Evolutionary conservation across 2,113 vertebrate species (phyloP), one percentile per base, ranked within the genome.

Genomic region (Hemiprocne comata): DNA sequence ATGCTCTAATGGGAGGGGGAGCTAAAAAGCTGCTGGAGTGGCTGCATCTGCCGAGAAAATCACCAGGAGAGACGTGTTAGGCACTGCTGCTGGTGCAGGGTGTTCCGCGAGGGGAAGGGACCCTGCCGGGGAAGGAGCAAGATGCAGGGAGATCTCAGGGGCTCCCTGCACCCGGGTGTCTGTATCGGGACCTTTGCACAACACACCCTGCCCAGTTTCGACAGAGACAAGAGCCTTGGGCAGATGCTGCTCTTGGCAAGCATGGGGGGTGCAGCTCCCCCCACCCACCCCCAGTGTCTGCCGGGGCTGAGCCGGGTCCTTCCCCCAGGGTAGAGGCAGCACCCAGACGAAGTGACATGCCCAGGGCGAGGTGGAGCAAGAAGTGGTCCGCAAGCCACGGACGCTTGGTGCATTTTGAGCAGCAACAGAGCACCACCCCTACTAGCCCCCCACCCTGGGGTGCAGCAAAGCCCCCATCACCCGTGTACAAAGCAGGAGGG

Each of bases 41-140:
- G 38, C 53, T 5, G 21, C 57, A 64, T 5, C 48, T 66, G 17
- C 54, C 2, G 1, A 18, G 65, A 26, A 54, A 67, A 34, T 16
- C 85, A 6, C 61, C 3, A 1, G 28, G 34, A 71, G 24, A 34
- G 51, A 16, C 5, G 1, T 0, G 0, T 0, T 4, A 15, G 77
- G 71, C 0, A 8, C 83, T 33, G 51, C 23, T 3, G 3, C 4
- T 4, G 18, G 34, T 1, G 9, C 40, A 17, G 26, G 48, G 28
- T 11, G 20, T 14, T 14, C 16, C 0, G 1, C 54, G 40, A 17
- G 44, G 44, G 17, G 7, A 7, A 2, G 5, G 33, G 34, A 29
- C 26, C 20, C 33, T 50, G 28, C 0, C 0, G 1, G 15, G 51
- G 57, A 44, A 23, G n/a, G n/a, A 51, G 25, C 18, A 20, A 54